Evolutionary conservation across 2,888 invertebrate genomes (phyloP), one percentile per base, ranked within the genome.

Genomic region (Lymantria dispar): DNA sequence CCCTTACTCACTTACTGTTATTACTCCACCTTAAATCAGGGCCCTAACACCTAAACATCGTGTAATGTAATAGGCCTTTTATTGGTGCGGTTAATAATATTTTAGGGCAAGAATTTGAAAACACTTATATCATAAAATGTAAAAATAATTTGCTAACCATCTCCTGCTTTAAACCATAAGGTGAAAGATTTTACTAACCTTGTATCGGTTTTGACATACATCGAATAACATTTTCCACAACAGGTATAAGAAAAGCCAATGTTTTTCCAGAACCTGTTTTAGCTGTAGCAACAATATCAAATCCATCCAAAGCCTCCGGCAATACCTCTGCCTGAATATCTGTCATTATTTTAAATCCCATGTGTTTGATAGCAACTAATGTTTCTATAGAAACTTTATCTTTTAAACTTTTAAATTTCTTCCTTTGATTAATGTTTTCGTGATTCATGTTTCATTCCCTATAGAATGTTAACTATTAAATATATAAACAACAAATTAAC

Each of bases 181-280:
- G n/a, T 11, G 3, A 22, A 22, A 11, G 7, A 13, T 37, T 14
- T 9, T 38, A 49, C 47, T 56, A 70, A 81, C 82, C 79, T 62
- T 66, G 53, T 46, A 56, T 40, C 22, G 61, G 44, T 14, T 68
- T 72, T 9, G 66, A 59, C 52, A 66, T 45, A 47, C 62, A 60
- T 80, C 96, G 97, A 71, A 94, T 91, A 48, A 98, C 95, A 45
- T 96, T 89, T 85, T 99, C 98, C n/a, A 99, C 92, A 9, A 96
- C 96, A 7, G 99, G 99, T 58, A 99, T 94, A 0, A 99, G 93
- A 80, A 99, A 99, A 0, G 99, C 98, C 50, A 99, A 85, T 0
- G 99, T 99, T 91, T 99, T 99, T 45, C 98, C 98, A 50, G 98
- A 98, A 0, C 99, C 99, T 11, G 99, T 99, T 87, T 97, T 97